Evolutionary conservation across 2,113 vertebrate species (phyloP), one percentile per base, ranked within the genome.

Genomic region (Semnornis frantzii): DNA sequence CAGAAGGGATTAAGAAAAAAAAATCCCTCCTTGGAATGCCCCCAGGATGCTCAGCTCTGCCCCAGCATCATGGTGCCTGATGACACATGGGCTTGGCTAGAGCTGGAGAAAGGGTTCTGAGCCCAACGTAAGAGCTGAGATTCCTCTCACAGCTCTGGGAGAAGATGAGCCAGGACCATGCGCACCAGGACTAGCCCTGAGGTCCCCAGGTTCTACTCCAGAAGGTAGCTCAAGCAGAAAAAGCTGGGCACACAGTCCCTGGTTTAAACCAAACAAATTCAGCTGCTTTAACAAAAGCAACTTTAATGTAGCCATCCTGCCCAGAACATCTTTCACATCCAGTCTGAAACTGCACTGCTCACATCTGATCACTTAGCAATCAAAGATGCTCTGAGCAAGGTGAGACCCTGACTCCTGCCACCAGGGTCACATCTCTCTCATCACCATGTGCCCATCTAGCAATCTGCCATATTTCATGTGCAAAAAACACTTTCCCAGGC

Each of bases 401-500:
- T 0, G 2, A 15, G 14, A 89, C 14, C 42, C 42, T 42, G 42
- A 42, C 42, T 42, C 14, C 42, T 42, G 15, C 37, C 60, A 20
- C 11, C 2, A 3, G 4, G 30, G 12, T 30, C 44, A 10, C 5
- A 1, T 33, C 58, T 33, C 37, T 34, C 20, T 48, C 63, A 23
- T 3, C 37, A 3, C 59, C 3, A 0, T 0, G 18, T 1, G 34
- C 42, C 14, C 6, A 10, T 18, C 21, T 5, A 3, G 44, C 37
- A 42, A 17, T 33, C 1, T 1, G 3, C 55, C 7, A 1, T 48
- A 25, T 2, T 31, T 34, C 59, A 25, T 0, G 18, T 57, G 52
- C n/a, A 3, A 76, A 12, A 85, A 87, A 30, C 4, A 4, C 54
- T 59, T 48, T 37, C 37, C 71, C 42, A 15, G 34, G 0, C 46